phyloP scores from a whole-genome alignment of 2,113 vertebrate genomes.

The Coracopsis vasa region DNA sequence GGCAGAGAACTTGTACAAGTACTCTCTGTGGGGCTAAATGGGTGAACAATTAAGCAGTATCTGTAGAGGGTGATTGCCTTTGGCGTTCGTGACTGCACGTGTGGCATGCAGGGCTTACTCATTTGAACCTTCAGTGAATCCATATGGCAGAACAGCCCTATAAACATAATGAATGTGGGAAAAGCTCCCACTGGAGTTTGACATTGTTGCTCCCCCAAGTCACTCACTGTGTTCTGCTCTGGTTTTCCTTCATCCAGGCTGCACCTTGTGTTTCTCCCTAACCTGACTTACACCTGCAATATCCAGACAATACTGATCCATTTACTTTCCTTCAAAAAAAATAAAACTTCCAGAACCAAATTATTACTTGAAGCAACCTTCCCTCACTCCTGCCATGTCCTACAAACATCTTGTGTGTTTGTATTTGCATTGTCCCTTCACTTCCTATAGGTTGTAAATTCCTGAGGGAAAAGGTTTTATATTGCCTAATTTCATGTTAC shows the following conservation, averaged over 20 bases:
- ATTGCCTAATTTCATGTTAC: neutral
- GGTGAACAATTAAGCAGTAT: conserved; percentile 56
- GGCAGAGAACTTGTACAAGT: conserved; percentile 38
- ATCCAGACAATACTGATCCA: neutral
- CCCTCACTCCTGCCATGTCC: neutral
- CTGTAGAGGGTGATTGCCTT: conserved; percentile 37
- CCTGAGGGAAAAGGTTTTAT: neutral
- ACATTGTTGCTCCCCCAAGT: neutral
- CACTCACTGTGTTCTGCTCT: neutral
- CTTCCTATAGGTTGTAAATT: neutral
- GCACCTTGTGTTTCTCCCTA: neutral
- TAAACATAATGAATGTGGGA: neutral
- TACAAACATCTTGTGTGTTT: neutral
- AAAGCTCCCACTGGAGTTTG: neutral
- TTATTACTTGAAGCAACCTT: neutral
- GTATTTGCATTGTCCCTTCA: neutral
- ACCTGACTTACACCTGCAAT: neutral
- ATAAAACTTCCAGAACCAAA: neutral
- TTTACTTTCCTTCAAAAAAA: neutral
- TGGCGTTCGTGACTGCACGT: conserved; percentile 8
- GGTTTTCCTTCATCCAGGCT: neutral
- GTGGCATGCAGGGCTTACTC: neutral
- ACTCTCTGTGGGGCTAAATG: conserved; percentile 44
- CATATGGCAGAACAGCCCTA: neutral
- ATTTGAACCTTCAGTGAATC: neutral